Percentiles rank a stretch among this genome's conserved stretches.
Conservation (phyloP, 2,797 vertebrate species). For the Liasis olivaceus region DNA sequence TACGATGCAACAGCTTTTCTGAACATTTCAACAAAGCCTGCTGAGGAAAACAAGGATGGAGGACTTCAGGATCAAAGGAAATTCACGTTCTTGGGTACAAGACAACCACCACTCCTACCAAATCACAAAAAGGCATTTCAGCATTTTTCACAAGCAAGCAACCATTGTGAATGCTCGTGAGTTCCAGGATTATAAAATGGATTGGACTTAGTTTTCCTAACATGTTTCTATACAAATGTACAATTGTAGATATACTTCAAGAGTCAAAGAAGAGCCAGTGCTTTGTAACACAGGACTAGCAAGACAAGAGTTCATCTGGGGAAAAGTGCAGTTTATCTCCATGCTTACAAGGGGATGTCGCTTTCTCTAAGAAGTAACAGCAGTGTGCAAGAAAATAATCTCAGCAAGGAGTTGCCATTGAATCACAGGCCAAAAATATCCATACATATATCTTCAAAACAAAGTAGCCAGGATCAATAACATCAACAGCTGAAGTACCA, state of each 20-base stretch:
- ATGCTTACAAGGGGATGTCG: neutral
- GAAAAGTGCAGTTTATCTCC: conserved; percentile 1
- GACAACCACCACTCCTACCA: neutral
- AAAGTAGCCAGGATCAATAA: conserved; percentile 6
- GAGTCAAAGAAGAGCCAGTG: neutral
- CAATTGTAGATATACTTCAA: neutral
- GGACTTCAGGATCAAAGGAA: neutral
- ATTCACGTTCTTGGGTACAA: neutral
- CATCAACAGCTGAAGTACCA: neutral
- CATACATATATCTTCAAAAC: neutral
- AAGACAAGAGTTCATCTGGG: neutral
- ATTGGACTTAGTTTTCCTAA: neutral
- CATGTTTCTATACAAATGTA: neutral
- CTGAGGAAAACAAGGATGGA: neutral
- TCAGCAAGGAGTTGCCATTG: neutral
- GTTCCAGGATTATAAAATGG: neutral
- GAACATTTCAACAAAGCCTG: neutral
- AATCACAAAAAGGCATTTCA: neutral
- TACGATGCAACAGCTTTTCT: neutral
- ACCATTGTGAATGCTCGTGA: neutral
- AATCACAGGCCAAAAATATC: neutral
- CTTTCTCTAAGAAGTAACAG: neutral
- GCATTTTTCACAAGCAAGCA: neutral
- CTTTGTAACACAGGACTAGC: neutral
- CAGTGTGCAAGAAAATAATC: neutral